Conservation (phyloP, 2,888 invertebrate species). For the Dryomyza anilis region DNA sequence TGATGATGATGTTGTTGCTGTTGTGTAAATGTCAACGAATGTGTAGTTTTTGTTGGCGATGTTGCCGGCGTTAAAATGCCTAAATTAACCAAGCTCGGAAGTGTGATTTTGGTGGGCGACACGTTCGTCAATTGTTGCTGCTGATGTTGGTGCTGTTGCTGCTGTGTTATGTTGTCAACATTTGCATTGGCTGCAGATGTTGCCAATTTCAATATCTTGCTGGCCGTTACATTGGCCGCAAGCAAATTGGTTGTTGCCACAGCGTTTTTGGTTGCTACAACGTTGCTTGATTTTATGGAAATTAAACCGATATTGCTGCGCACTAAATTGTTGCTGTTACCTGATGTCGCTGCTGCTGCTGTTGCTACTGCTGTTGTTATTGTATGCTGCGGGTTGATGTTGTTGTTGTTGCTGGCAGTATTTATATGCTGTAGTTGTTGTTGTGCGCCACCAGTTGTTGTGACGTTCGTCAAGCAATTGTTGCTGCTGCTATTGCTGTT, state of each 20-base stretch:
- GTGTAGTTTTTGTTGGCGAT: slow-evolving; percentile 62
- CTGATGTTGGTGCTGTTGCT: slow-evolving; percentile 31
- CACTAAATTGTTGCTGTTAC: slow-evolving; percentile 60
- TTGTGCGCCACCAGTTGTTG: slow-evolving; percentile 30
- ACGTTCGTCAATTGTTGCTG: slow-evolving; percentile 10
- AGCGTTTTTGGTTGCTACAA: slow-evolving; percentile 39
- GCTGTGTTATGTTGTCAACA: slow-evolving; percentile 46
- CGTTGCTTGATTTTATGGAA: slow-evolving; percentile 52
- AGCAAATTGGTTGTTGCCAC: slow-evolving; percentile 54
- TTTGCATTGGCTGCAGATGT: slow-evolving; percentile 51
- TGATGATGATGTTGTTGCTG: slow-evolving; percentile 41
- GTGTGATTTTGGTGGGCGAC: slow-evolving; percentile 52
- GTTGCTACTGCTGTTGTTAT: slow-evolving; percentile 35
- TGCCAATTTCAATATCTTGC: slow-evolving; percentile 59
- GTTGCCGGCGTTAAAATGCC: slow-evolving; percentile 65
- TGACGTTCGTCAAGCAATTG: slow-evolving; percentile 1
- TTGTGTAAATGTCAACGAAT: slow-evolving; percentile 51
- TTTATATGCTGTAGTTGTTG: slow-evolving; percentile 37
- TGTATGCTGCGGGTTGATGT: slow-evolving; percentile 37
- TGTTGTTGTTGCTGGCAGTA: slow-evolving; percentile 35
- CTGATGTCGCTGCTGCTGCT: slow-evolving; percentile 47
- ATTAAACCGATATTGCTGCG: slow-evolving; percentile 61
- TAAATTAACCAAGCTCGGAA: slow-evolving; percentile 61
- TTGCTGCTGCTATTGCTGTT: too few species aligned
- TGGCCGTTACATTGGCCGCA: slow-evolving; percentile 58